These are phyloP conservation scores for Canis aureus DNA, from an alignment of 2,113 vertebrate genomes.

Conservation along the genomic window DNA sequence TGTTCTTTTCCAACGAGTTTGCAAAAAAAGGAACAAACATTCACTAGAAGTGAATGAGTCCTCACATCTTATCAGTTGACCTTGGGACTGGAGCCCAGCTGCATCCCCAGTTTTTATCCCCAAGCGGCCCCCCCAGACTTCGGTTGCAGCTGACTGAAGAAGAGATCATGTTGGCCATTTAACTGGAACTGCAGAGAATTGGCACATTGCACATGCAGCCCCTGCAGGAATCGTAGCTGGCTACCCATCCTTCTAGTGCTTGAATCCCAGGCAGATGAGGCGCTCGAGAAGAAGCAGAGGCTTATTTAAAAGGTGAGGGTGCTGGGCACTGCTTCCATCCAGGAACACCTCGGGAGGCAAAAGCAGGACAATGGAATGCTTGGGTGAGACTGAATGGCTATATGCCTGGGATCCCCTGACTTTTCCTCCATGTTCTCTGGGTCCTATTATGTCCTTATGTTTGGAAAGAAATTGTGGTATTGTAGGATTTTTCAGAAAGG, in stretches of 20 bases:
- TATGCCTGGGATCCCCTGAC: not conserved
- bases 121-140: not conserved
- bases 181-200: not conserved
- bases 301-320: not conserved
- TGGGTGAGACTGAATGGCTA: not conserved
- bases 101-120: not conserved
- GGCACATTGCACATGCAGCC: not conserved
- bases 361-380: not conserved
- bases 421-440: not conserved
- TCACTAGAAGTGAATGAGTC: conserved; percentile 48
- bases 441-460: not conserved
- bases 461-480: not conserved
- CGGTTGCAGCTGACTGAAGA: not conserved
- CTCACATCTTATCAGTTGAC: not conserved
- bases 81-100: not conserved
- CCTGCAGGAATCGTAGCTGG: not conserved
- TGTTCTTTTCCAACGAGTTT: conserved; percentile 55
- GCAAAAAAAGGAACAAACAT: conserved; percentile 52
- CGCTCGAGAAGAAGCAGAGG: not conserved
- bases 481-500: not conserved
- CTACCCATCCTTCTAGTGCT: not conserved
- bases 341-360: not conserved
- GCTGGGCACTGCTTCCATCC: not conserved
- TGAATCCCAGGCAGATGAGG: not conserved
- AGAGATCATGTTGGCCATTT: conserved; percentile 14